Evolutionary conservation across 92 coral and sea anemone species (phyloP).

Genomic region (Actinostola sp.): DNA sequence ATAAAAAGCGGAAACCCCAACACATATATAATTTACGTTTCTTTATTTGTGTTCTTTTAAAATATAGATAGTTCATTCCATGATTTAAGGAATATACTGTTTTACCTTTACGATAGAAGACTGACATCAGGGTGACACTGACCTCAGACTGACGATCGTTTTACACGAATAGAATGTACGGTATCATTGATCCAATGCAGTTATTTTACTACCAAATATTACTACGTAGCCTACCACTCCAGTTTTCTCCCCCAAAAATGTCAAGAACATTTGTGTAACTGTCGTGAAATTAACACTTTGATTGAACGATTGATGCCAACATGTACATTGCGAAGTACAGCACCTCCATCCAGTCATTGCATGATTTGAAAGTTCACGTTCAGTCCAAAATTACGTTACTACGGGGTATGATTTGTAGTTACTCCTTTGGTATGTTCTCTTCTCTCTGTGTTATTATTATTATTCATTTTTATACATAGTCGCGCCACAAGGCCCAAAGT

Average conservation of each 20-base stretch:
- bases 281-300: constrained; percentile 9
- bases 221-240: not conserved
- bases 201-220: constrained; percentile 10
- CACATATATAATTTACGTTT: constrained; percentile 17
- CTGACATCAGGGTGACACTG: too few species aligned
- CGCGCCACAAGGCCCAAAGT: constrained; percentile 11
- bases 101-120: constrained; percentile 25
- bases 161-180: too few species aligned
- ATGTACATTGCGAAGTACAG: not conserved
- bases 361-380: constrained; percentile 10
- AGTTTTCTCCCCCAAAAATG: not conserved
- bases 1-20: constrained; percentile 13
- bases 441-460: not conserved
- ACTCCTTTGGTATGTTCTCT: constrained; percentile 2
- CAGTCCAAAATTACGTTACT: constrained; percentile 3
- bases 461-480: not conserved
- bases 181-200: constrained; percentile 86
- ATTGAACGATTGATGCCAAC: too few species aligned
- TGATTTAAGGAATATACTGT: constrained; percentile 4
- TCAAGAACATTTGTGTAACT: not conserved
- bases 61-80: constrained; percentile 19
- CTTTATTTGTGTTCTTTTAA: constrained; percentile 18
- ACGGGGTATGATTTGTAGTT: not conserved
- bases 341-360: not conserved
- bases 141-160: too few species aligned